A percentile compares a stretch with the other conserved stretches of the same genome.
Evolutionary conservation across 2,113 vertebrate genomes (phyloP).

Genomic region (Acanthisitta chloris): DNA sequence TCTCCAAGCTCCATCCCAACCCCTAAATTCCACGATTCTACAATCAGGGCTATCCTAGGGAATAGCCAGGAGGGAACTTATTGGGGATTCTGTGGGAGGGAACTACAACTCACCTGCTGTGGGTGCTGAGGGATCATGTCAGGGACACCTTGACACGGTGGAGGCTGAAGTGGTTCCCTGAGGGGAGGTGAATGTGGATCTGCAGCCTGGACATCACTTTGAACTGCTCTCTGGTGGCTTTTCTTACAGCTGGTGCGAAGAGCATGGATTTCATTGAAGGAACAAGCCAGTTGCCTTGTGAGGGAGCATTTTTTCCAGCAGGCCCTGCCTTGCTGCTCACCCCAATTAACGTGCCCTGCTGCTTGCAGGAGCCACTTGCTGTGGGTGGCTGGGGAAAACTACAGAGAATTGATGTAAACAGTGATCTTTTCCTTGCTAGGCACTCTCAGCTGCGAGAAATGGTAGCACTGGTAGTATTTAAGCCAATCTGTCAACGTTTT

Average conservation of each 20-base stretch:
- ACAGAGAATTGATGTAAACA: rapidly evolving
- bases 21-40: no score
- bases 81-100: no score
- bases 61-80: not conserved
- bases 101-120: not conserved
- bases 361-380: not conserved
- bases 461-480: not conserved
- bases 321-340: not conserved
- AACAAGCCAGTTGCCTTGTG: not conserved
- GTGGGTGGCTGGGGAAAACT: not conserved
- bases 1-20: no score
- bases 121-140: not conserved
- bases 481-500: not conserved
- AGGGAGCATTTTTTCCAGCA: not conserved
- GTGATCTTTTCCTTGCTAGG: not conserved
- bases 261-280: rapidly evolving
- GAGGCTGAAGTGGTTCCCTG: not conserved
- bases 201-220: not conserved
- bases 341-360: not conserved
- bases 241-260: not conserved
- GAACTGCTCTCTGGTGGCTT: no score
- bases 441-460: not conserved
- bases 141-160: not conserved
- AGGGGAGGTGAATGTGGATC: not conserved
- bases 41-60: no score